These are phyloP conservation scores for Megaleporinus macrocephalus DNA, from an alignment of 2,113 vertebrate species.

Conservation along the genomic window DNA sequence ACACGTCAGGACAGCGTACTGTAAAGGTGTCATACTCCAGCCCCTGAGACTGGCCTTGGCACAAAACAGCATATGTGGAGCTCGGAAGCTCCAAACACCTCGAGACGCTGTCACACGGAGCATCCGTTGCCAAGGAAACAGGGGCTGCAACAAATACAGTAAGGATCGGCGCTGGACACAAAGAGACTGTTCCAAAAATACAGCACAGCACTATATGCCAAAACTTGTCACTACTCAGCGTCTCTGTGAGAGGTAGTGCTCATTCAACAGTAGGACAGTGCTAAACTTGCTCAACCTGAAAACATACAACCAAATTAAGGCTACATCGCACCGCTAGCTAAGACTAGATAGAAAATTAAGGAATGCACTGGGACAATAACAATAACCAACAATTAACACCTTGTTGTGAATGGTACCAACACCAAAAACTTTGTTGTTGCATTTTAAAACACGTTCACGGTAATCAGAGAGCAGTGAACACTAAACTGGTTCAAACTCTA, in stretches of 20 bases:
- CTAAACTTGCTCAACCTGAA: no score
- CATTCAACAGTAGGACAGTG: background rate
- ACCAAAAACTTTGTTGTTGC: background rate
- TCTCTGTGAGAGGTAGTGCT: background rate
- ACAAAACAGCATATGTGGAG: conserved; percentile 44
- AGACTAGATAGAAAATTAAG: no score
- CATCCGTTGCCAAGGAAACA: conserved; percentile 81
- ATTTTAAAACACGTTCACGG: no score
- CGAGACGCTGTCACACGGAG: conserved; percentile 45
- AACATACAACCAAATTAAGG: no score
- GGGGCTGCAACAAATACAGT: conserved; percentile 59
- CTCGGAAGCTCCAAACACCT: conserved; percentile 41
- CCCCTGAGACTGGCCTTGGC: conserved; percentile 35
- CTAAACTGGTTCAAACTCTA: no score
- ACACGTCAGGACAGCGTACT: conserved; percentile 6
- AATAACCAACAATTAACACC: no score
- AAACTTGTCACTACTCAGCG: conserved; percentile 17
- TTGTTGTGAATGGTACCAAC: no score
- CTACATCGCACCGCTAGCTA: no score
- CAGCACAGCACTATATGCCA: conserved; percentile 19
- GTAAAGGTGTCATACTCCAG: background rate
- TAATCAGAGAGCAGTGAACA: no score
- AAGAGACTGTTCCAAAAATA: conserved; percentile 27
- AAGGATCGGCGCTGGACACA: conserved; percentile 55
- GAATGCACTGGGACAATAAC: no score